Conservation (phyloP, 2,113 vertebrate genomes). For the Conger conger region DNA sequence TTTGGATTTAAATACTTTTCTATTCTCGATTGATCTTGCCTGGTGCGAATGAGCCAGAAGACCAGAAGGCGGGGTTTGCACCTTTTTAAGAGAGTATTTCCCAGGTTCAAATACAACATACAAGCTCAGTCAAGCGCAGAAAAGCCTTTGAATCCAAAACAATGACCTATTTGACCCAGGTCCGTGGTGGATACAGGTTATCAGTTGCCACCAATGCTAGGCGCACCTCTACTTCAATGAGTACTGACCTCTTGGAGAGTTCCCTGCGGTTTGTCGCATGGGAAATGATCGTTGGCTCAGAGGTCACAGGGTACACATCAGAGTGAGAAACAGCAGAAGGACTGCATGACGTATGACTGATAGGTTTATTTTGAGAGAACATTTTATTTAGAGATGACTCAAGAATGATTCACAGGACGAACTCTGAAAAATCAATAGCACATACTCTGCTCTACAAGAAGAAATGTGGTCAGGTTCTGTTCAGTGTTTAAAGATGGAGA, state of each 20-base stretch:
- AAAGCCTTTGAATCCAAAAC: too few relatives aligned
- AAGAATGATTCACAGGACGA: conserved; percentile 29
- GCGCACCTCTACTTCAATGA: neutral
- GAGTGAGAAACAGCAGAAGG: neutral
- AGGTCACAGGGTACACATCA: neutral
- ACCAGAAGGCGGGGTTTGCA: too few relatives aligned
- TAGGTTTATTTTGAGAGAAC: neutral
- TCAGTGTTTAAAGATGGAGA: neutral
- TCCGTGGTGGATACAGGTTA: neutral
- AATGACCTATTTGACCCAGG: too few relatives aligned
- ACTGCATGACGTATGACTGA: neutral
- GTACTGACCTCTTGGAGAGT: neutral
- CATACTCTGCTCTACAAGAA: neutral
- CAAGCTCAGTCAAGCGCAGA: too few relatives aligned
- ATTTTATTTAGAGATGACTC: conserved; percentile 36
- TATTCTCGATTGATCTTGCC: too few relatives aligned
- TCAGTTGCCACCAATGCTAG: neutral
- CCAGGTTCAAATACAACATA: too few relatives aligned
- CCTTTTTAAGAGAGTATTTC: too few relatives aligned
- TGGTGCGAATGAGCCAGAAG: too few relatives aligned
- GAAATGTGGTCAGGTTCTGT: neutral
- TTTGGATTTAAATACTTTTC: too few relatives aligned
- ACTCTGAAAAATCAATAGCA: neutral
- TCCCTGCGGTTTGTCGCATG: neutral
- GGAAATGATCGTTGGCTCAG: neutral